These are phyloP conservation scores for Phaethornis superciliosus DNA, from an alignment of 2,113 vertebrate species.

Conservation along the genomic window DNA sequence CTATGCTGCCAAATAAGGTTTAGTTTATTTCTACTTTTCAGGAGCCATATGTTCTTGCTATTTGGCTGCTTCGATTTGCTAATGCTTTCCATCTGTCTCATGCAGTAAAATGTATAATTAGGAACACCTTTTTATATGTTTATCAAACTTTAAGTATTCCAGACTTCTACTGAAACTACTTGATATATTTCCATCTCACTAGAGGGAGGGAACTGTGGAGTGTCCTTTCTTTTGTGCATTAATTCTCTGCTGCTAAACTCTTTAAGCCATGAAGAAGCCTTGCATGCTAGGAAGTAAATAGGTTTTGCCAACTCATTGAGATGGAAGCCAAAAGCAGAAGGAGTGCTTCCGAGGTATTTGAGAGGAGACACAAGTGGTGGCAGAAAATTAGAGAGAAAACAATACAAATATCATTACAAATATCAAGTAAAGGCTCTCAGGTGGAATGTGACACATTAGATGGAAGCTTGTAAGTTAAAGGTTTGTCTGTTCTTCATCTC, in stretches of 20 bases:
- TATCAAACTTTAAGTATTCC: conserved; percentile 45
- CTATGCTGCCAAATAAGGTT: conserved; percentile 45
- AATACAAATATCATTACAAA: neutral
- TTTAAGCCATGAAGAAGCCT: neutral
- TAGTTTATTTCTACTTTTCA: conserved; percentile 61
- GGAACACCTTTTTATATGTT: conserved; percentile 63
- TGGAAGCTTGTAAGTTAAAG: neutral
- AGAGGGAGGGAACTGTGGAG: conserved; percentile 17
- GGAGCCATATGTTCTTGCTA: conserved; percentile 64
- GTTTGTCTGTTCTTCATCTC: neutral
- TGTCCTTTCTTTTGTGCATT: neutral
- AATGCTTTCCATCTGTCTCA: conserved; percentile 65
- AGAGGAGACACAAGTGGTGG: neutral
- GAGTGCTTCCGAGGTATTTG: neutral
- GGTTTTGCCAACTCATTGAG: neutral
- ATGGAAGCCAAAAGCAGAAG: neutral
- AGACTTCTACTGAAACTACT: conserved; percentile 24
- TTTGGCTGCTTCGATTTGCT: conserved; percentile 64
- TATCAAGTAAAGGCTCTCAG: neutral
- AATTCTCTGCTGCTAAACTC: neutral
- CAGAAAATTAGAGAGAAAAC: neutral
- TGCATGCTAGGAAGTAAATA: neutral
- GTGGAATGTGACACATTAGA: neutral
- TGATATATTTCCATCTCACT: conserved; percentile 13
- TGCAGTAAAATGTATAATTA: conserved; percentile 46